phyloP scores from a whole-genome alignment of 2,888 invertebrate species.

The Lithosia quadra region DNA sequence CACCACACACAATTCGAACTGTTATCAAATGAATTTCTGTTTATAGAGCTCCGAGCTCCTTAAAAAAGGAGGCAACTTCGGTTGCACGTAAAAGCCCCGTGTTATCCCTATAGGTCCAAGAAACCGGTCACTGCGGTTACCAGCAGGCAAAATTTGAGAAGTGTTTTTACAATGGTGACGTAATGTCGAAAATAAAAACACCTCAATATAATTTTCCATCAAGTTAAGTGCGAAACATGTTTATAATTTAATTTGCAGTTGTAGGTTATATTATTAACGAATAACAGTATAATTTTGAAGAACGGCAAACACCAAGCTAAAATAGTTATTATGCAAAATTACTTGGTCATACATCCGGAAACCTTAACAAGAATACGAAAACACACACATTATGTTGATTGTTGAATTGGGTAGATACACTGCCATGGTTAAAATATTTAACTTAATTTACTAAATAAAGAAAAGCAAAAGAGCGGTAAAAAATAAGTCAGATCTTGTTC shows the following conservation, averaged over 20 bases:
- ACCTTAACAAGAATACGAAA: neutral
- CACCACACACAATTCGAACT: neutral
- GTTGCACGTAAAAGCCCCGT: neutral
- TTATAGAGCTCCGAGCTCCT: neutral
- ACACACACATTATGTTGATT: neutral
- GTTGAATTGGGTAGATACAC: too few relatives aligned
- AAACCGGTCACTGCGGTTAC: neutral
- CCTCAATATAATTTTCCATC: conserved; percentile 11
- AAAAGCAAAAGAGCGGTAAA: too few relatives aligned
- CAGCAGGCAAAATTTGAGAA: neutral
- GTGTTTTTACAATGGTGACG: neutral
- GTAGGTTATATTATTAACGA: conserved; percentile 14
- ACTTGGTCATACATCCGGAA: conserved; percentile 6
- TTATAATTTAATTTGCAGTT: conserved; percentile 19
- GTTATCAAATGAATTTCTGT: neutral
- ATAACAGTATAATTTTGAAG: conserved; percentile 37
- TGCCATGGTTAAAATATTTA: too few relatives aligned
- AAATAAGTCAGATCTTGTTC: too few relatives aligned
- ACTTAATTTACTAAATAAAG: too few relatives aligned
- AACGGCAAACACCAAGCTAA: conserved; percentile 39
- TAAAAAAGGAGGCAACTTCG: neutral
- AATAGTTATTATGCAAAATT: conserved; percentile 30
- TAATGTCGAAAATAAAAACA: neutral
- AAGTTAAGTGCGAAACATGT: conserved; percentile 15
- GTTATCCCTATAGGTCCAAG: neutral